Conservation (phyloP, 2,888 invertebrate genomes). For the Physocephala rufipes region DNA sequence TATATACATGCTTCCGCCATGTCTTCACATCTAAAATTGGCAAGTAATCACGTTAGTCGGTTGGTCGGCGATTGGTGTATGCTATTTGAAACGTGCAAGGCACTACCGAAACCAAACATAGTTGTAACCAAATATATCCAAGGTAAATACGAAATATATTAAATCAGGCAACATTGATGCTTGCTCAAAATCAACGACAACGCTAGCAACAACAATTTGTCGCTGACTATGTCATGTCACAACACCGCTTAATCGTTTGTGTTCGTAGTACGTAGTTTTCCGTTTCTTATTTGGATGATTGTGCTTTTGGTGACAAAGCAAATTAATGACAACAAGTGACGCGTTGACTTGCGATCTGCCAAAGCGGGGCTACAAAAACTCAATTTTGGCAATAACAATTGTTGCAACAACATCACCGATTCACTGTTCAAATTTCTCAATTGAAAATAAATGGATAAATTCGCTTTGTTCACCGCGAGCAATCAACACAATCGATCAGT, state of each 20-base stretch:
- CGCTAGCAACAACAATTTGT: slow-evolving; percentile 19
- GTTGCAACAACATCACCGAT: too few species aligned
- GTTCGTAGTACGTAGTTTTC: too few species aligned
- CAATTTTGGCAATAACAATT: slow-evolving; percentile 12
- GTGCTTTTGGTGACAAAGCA: slow-evolving; percentile 29
- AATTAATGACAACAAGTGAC: slow-evolving; percentile 6
- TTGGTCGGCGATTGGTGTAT: too few species aligned
- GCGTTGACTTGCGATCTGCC: background rate
- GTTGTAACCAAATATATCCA: background rate
- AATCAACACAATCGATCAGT: too few species aligned
- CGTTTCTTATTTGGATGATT: background rate
- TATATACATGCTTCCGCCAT: too few species aligned
- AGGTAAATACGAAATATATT: too few species aligned
- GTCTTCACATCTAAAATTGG: slow-evolving; percentile 60
- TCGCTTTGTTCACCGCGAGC: too few species aligned
- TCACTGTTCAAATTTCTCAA: background rate
- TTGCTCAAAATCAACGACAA: slow-evolving; percentile 13
- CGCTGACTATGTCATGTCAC: slow-evolving; percentile 29
- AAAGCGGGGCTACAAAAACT: background rate
- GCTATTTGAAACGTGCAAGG: slow-evolving; percentile 4
- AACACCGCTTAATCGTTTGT: slow-evolving; percentile 20
- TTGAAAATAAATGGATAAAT: too few species aligned
- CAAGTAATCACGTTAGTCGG: slow-evolving; percentile 43
- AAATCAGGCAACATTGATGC: background rate
- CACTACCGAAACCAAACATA: background rate